These are phyloP conservation scores for Heterotis niloticus DNA, from an alignment of 2,113 vertebrate species.

Conservation along the genomic window DNA sequence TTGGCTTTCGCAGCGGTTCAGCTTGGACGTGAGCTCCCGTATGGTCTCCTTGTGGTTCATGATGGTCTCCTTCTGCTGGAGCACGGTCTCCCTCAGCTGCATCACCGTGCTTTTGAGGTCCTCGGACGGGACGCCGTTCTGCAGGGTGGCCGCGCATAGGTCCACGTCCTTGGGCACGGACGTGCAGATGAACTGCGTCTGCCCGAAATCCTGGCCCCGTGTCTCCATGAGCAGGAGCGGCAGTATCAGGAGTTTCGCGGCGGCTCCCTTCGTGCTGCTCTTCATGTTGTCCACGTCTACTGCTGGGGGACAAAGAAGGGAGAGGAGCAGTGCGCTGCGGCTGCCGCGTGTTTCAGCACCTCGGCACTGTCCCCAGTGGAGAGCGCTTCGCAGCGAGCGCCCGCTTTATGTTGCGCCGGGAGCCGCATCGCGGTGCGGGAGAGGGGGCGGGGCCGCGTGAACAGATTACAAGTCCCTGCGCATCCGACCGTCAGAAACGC, in stretches of 20 bases:
- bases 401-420: constrained; percentile 58
- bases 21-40: constrained; percentile 87
- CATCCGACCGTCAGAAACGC: constrained; percentile 7
- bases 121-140: constrained; percentile 76
- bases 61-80: constrained; percentile 96
- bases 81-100: constrained; percentile 90
- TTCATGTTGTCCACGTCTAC: background rate
- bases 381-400: constrained; percentile 47
- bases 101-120: constrained; percentile 84
- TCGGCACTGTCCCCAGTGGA: constrained; percentile 44
- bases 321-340: constrained; percentile 16
- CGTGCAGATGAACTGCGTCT: constrained; percentile 94
- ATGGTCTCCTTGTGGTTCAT: constrained; percentile 95
- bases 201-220: constrained; percentile 75
- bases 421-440: constrained; percentile 60
- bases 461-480: constrained; percentile 42
- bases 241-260: constrained; percentile 69
- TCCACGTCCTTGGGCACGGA: constrained; percentile 93
- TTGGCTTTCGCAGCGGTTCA: constrained; percentile 87
- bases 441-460: constrained; percentile 45
- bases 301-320: background rate
- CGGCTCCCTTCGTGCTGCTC: constrained; percentile 52
- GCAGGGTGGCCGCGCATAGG: constrained; percentile 83
- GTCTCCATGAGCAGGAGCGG: constrained; percentile 58
- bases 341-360: constrained; percentile 35